Base-by-base conservation (phyloP, 2,888 invertebrate species). In the Shargacucullia verbasci region DNA sequence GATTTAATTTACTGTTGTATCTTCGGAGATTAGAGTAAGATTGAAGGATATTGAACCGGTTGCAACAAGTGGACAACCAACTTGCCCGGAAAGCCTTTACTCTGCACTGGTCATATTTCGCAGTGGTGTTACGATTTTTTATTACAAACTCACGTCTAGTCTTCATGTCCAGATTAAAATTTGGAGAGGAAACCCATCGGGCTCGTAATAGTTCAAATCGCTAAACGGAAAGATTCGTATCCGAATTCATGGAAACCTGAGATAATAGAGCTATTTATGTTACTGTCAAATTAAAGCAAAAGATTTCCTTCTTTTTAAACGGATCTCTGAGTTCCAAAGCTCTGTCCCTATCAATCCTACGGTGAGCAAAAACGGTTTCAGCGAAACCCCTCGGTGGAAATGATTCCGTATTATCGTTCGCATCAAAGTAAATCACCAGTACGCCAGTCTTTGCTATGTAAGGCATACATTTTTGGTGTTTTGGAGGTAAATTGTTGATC, bases 401-500 rank as follows among this genome's bases (percentile, higher is more conserved):
- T 43, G 38, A 29, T 41, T 38, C 13, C 40, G 13, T 12, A 48
- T 14, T n/a, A 41, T 29, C n/a, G 11, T 31, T 44, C 6, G 9
- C 14, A 37, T 55, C 33, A 52, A 41, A 47, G 37, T 34, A 54
- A 46, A 58, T 54, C 10, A 10, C 20, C 7, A n/a, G 33, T 40
- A 37, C 35, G 39, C 2, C 14, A 43, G 31, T 50, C 44, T 50
- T 45, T 41, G 25, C 27, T n/a, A 35, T 10, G 31, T 37, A 11
- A 9, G 27, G 11, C 33, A 38, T 59, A 47, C 38, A 63, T 63
- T 65, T 66, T 9, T 37, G 55, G 53, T 59, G 34, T 73, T 59
- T 49, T 39, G 45, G 43, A 64, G 66, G 47, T 60, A 63, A 72
- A 56, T 56, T 57, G 52, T 70, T 61, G 67, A 79, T 80, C 81